Evolutionary conservation across 2,888 invertebrate genomes (phyloP).

Genomic region (Peribatodes rhomboidaria): DNA sequence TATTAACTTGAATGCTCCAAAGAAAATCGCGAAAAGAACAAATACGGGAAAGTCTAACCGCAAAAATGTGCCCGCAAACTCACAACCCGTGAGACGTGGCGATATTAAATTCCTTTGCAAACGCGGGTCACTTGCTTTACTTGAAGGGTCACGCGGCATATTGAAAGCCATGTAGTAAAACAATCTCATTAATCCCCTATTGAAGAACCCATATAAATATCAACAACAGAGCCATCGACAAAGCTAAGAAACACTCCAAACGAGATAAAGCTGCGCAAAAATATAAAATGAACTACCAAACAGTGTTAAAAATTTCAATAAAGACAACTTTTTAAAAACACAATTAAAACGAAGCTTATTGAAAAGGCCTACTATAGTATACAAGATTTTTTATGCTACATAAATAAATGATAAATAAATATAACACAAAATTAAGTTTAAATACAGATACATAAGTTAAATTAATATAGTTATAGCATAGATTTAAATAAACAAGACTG

Average conservation of each 20-base stretch:
- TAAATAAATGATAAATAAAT: too few species aligned
- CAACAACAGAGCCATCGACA: not conserved
- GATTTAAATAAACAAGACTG: too few species aligned
- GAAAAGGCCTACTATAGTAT: too few species aligned
- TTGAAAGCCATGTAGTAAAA: constrained; percentile 28
- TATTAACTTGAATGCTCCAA: constrained; percentile 33
- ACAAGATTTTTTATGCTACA: too few species aligned
- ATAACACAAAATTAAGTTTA: too few species aligned
- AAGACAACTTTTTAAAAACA: too few species aligned
- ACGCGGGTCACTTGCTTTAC: constrained; percentile 49
- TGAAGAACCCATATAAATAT: not conserved
- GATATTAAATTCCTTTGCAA: constrained; percentile 61
- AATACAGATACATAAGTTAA: too few species aligned
- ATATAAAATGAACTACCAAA: too few species aligned
- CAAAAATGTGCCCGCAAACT: constrained; percentile 49
- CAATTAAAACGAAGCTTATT: too few species aligned
- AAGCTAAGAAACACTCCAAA: not conserved
- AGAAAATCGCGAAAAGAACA: constrained; percentile 50
- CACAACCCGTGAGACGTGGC: constrained; percentile 44
- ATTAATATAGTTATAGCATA: too few species aligned
- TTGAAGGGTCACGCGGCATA: constrained; percentile 22
- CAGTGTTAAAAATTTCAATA: too few species aligned
- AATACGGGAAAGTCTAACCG: constrained; percentile 49
- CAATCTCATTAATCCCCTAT: constrained; percentile 12
- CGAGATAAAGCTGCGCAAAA: constrained; percentile 29